Percentiles rank a stretch among this genome's conserved stretches.
Evolutionary conservation across 2,888 invertebrate species (phyloP).

Genomic region (Drosophila anomelani): DNA sequence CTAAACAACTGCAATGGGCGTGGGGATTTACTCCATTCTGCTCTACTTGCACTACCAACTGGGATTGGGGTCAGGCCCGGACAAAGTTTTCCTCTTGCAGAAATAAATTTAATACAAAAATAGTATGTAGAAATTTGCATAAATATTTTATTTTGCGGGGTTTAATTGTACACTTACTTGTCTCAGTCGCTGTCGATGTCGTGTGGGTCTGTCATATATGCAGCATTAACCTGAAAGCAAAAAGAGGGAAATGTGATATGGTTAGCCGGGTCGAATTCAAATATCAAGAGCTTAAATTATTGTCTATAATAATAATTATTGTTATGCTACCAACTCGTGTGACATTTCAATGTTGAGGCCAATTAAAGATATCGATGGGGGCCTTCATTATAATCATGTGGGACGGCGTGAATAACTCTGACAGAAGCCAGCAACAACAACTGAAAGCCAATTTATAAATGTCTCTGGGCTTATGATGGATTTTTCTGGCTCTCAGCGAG

Average conservation of each 20-base stretch:
- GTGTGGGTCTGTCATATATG: slow-evolving; percentile 67
- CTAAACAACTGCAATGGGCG: slow-evolving; percentile 22
- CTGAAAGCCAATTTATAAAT: slow-evolving; percentile 48
- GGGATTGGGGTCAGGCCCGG: slow-evolving; percentile 57
- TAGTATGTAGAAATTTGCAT: slow-evolving; percentile 62
- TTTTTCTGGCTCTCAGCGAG: slow-evolving; percentile 47
- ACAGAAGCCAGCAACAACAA: slow-evolving; percentile 5
- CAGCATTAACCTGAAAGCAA: slow-evolving; percentile 70
- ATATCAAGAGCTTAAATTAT: slow-evolving; percentile 26
- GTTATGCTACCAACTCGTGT: slow-evolving; percentile 33
- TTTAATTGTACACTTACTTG: slow-evolving; percentile 52
- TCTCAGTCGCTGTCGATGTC: slow-evolving; percentile 61
- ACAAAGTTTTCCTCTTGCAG: slow-evolving; percentile 37
- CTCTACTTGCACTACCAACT: slow-evolving; percentile 48
- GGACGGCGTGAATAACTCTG: slow-evolving; percentile 29
- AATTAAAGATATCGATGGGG: slow-evolving; percentile 43
- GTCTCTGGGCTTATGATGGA: slow-evolving; percentile 42
- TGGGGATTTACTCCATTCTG: slow-evolving; percentile 41
- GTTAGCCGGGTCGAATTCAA: slow-evolving; percentile 38
- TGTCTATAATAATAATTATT: slow-evolving; percentile 17
- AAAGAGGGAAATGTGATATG: slow-evolving; percentile 16
- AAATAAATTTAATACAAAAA: slow-evolving; percentile 58
- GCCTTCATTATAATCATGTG: slow-evolving; percentile 43
- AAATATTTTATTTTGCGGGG: slow-evolving; percentile 53
- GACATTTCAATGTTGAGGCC: slow-evolving; percentile 65